phyloP scores from a whole-genome alignment of 2,113 vertebrate genomes.

The Burhinus bistriatus region DNA sequence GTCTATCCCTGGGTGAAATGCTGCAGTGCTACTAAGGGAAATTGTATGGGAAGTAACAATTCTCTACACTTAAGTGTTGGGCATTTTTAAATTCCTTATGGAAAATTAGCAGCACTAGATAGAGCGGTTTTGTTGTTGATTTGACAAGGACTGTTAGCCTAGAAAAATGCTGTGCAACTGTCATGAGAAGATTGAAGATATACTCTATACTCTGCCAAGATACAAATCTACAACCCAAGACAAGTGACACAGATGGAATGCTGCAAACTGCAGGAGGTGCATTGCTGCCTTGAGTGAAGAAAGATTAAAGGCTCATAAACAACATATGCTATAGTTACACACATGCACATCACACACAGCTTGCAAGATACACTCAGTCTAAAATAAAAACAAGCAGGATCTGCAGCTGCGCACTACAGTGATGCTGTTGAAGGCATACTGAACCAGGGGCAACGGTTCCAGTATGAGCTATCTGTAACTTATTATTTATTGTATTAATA shows the following conservation, averaged over 20 bases:
- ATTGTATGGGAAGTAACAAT: neutral
- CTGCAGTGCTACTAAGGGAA: neutral
- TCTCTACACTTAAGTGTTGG: neutral
- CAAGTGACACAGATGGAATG: neutral
- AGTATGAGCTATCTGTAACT: neutral
- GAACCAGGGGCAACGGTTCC: neutral
- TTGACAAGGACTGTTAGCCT: neutral
- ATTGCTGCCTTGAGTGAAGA: neutral
- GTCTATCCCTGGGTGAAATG: neutral
- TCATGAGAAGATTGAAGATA: neutral
- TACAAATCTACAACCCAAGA: neutral
- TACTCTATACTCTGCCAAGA: neutral
- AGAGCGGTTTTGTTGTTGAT: neutral
- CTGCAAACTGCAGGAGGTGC: neutral
- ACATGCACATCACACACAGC: rapidly evolving
- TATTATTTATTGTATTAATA: neutral
- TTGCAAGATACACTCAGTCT: neutral
- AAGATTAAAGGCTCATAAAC: constrained; percentile 18
- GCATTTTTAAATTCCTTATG: neutral
- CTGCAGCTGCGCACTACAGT: neutral
- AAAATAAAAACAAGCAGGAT: neutral
- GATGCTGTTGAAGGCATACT: neutral
- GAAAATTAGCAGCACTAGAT: neutral
- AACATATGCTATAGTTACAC: neutral
- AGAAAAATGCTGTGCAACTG: neutral